Evolutionary conservation across 1,140 invertebrate genomes (phyloP).

Genomic region (Ganaspis sp.): DNA sequence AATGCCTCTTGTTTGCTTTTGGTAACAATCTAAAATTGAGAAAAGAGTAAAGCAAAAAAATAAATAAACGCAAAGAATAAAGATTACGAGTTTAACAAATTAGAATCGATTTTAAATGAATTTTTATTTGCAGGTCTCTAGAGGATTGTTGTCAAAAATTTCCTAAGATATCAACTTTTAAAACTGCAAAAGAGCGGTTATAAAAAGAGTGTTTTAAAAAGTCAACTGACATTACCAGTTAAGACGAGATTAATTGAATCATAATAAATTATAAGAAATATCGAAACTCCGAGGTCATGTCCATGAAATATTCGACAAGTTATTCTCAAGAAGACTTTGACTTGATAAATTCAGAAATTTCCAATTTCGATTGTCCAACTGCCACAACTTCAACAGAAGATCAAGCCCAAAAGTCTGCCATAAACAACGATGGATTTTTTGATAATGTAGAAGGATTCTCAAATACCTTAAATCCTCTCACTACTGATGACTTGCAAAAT

Average conservation of each 20-base stretch:
- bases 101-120: slow-evolving; percentile 15
- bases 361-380: slow-evolving; percentile 53
- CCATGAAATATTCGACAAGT: slow-evolving; percentile 60
- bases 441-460: slow-evolving; percentile 51
- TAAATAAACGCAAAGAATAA: not conserved
- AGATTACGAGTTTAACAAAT: slow-evolving; percentile 7
- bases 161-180: not conserved
- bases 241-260: too few species aligned
- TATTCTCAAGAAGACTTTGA: slow-evolving; percentile 66
- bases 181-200: not conserved
- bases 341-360: slow-evolving; percentile 62
- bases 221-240: not conserved
- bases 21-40: not conserved
- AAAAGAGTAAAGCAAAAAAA: not conserved
- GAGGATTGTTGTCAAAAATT: slow-evolving; percentile 6
- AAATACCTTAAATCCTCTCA: slow-evolving; percentile 48
- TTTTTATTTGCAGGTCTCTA: slow-evolving; percentile 15
- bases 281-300: slow-evolving; percentile 65
- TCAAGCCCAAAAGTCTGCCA: slow-evolving; percentile 51
- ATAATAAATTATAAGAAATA: too few species aligned
- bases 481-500: slow-evolving; percentile 44
- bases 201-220: not conserved
- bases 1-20: not conserved
- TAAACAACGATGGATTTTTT: slow-evolving; percentile 48
- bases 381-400: slow-evolving; percentile 44